Conservation (phyloP, 2,888 invertebrate species). For the Drosophila buzzatii region DNA sequence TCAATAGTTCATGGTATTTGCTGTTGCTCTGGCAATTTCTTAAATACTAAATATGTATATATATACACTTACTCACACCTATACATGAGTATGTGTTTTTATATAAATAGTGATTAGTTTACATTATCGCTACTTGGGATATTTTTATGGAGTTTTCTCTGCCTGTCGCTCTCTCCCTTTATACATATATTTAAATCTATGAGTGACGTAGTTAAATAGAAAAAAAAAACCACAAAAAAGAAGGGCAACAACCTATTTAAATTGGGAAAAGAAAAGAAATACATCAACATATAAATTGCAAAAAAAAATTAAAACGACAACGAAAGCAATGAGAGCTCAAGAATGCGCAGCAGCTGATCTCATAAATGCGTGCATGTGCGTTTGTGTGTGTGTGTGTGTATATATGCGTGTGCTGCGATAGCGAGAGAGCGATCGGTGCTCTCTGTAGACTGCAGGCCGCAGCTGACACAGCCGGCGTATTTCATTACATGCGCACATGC, state of each 20-base stretch:
- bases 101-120: slow-evolving; percentile 10
- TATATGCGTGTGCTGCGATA: too few species aligned
- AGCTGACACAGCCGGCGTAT: slow-evolving; percentile 27
- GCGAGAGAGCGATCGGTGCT: slow-evolving; percentile 9
- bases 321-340: slow-evolving; percentile 34
- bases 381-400: neutral
- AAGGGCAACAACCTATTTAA: slow-evolving; percentile 15
- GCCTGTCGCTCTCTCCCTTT: neutral
- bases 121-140: slow-evolving; percentile 10
- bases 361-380: neutral
- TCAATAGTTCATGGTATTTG: slow-evolving; percentile 61
- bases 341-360: slow-evolving; percentile 47
- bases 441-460: neutral
- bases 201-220: neutral
- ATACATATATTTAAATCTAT: neutral
- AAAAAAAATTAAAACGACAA: slow-evolving; percentile 28
- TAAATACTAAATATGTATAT: neutral
- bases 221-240: neutral
- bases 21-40: slow-evolving; percentile 17
- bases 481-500: slow-evolving; percentile 4
- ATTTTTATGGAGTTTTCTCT: neutral
- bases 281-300: slow-evolving; percentile 10
- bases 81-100: neutral
- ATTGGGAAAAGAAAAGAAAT: slow-evolving; percentile 1
- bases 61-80: neutral